These are phyloP conservation scores for Acanthurus tractus DNA, from an alignment of 2,797 vertebrate species.

Conservation along the genomic window DNA sequence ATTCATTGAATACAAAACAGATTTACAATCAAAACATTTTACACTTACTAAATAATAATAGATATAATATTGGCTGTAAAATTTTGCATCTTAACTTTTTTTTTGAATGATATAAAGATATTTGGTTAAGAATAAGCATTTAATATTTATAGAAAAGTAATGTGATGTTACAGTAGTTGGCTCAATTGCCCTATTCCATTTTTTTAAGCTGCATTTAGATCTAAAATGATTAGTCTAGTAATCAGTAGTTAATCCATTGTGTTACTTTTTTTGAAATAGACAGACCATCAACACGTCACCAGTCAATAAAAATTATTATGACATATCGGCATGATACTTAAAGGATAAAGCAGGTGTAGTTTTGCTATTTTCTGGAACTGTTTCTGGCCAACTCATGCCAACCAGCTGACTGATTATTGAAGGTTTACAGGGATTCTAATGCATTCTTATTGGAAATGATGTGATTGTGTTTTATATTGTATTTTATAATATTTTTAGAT, in stretches of 20 bases:
- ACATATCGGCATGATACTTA: too few relatives aligned
- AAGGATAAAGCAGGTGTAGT: too few relatives aligned
- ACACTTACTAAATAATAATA: neutral
- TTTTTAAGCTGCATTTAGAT: neutral
- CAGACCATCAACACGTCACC: too few relatives aligned
- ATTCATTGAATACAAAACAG: neutral
- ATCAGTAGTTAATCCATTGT: neutral
- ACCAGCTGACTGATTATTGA: neutral
- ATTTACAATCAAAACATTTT: slow-evolving; percentile 6
- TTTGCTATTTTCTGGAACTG: too few relatives aligned
- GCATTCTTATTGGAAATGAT: neutral
- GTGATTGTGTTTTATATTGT: neutral
- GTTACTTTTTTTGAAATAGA: neutral
- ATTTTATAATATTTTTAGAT: slow-evolving; percentile 81
- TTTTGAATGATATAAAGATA: neutral
- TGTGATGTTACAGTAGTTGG: neutral
- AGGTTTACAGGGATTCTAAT: neutral
- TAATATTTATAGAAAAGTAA: neutral
- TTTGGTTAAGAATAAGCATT: neutral
- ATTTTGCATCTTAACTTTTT: too few relatives aligned
- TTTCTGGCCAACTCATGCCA: too few relatives aligned
- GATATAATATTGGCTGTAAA: too few relatives aligned
- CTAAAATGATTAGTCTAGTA: neutral
- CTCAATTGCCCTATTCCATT: neutral
- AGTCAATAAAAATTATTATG: too few relatives aligned